A percentile compares a stretch with the other conserved stretches of the same genome.
phyloP scores from a whole-genome alignment of 2,888 invertebrate genomes.

The Agonopterix heracliana region DNA sequence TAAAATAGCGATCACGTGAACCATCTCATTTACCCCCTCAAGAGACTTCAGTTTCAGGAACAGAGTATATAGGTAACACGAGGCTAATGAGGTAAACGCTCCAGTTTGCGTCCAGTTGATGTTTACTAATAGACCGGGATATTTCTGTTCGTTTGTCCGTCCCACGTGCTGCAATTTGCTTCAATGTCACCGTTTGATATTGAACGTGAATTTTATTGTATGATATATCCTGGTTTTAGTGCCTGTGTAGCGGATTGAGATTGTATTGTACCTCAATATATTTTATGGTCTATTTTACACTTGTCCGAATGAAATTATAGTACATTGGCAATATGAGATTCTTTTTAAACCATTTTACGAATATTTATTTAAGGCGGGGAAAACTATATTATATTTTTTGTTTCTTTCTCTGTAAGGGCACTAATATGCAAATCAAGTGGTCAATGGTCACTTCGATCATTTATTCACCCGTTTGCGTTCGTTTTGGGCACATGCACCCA shows the following conservation, averaged over 20 bases:
- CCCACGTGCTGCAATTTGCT: constrained; percentile 27
- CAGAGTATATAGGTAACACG: constrained; percentile 8
- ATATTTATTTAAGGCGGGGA: too few species aligned
- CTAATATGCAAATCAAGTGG: too few species aligned
- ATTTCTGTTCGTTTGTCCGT: constrained; percentile 23
- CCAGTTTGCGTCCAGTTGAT: constrained; percentile 13
- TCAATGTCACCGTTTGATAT: constrained; percentile 33
- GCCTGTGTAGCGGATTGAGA: neutral
- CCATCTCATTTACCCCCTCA: constrained; percentile 8
- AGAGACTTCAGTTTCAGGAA: constrained; percentile 31
- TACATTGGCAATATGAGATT: too few species aligned
- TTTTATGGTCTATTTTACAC: too few species aligned
- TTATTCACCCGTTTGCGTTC: too few species aligned
- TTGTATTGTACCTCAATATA: neutral
- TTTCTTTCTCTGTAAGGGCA: too few species aligned
- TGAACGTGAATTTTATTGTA: constrained; percentile 19
- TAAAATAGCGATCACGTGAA: constrained; percentile 26
- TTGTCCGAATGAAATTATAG: too few species aligned
- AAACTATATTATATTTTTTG: too few species aligned
- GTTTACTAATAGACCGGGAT: constrained; percentile 27
- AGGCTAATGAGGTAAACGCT: constrained; percentile 37
- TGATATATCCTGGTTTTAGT: neutral
- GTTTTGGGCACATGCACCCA: too few species aligned
- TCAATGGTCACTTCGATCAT: too few species aligned
- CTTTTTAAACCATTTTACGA: too few species aligned